Base-by-base conservation (phyloP, 2,797 vertebrate species). In the Peromyscus attwateri region DNA sequence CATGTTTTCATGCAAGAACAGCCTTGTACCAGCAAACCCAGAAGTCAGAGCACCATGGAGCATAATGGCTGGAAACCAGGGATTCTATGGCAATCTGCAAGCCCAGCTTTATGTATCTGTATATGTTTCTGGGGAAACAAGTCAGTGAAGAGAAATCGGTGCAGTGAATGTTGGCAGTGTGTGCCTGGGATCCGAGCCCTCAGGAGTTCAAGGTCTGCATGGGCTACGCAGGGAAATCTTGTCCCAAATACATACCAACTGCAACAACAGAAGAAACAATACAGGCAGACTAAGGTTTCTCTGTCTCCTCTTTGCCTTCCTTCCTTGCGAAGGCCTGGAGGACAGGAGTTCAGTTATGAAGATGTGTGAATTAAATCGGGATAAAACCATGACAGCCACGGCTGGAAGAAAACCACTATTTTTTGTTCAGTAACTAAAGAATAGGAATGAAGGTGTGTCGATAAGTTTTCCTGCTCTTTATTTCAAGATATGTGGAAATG, bases 341-440 rank as follows among this genome's bases (percentile, higher is more conserved):
- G 89, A 66, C 46, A 75, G 25, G n/a, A 57, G 37, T 60, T 49
- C 83, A 34, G 70, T 49, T 89, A 16, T 57, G 23, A 88, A 71
- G 71, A 23, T 37, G 27, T 37, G 6, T 46, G 4, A 89, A 52
- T 93, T 87, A 29, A 71, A 55, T 25, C n/a, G 62, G 21, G 70
- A 77, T 79, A 34, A 37, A 9, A 57, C 34, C 9, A 27, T 19
- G 29, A 80, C 27, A 94, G 57, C 43, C 10, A n/a, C 10, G 29
- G 80, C 90, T 90, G 34, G 27, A 49, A 68, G 73, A 75, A 80
- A 92, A 40, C 29, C 34, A 9, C 75, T 84, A 17, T 37, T 89
- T 96, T 96, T 49, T 76, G 64, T 68, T 92, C 80, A n/a, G 37
- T 62, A 40, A 76, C 64, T 37, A 55, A 55, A 46, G 71, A 89